Evolutionary conservation across 2,797 vertebrate genomes (phyloP), one percentile per base, ranked within the genome.

Genomic region (Oceanodroma leucorhoa): DNA sequence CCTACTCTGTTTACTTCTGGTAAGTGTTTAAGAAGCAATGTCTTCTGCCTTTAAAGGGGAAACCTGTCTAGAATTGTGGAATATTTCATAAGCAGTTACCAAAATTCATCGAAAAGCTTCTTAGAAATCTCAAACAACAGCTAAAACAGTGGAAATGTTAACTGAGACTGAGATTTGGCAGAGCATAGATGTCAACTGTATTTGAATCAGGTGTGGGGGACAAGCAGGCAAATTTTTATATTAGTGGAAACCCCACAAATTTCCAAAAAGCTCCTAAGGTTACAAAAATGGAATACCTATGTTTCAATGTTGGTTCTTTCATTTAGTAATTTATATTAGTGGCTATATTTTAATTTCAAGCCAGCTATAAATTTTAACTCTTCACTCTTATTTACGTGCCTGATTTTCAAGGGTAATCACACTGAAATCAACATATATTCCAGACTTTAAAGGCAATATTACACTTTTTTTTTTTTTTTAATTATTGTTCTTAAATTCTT

Each of bases 41-140:
- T 92, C 94, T 96, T 96, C 94, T 93, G 95, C 96, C 96, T 96
- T 95, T 93, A 93, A 94, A 92, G 93, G 91, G 91, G 95, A 96
- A 95, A 93, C 83, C 71, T 92, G 40, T 62, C 78, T 83, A 82
- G 66, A 91, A 38, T 19, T 83, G 43, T 87, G 87, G 51, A 82
- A 70, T 80, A 89, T 90, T 70, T 85, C 69, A 55, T 48, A 54
- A 87, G 34, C 84, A 90, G 67, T 65, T 91, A 60, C 69, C 48
- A 94, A 86, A 82, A 91, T 48, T 64, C 30, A 34, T 36, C 41
- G 53, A 83, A 81, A 61, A 83, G 57, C 18, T 80, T 79, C 20
- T 48, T 43, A 34, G 71, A 93, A 94, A 67, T 89, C 71, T 89
- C 32, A 15, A 38, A 27, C 55, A 75, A 45, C 32, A 73, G 60